Evolutionary conservation across 2,113 vertebrate genomes (phyloP).

Genomic region (Calonectris borealis): DNA sequence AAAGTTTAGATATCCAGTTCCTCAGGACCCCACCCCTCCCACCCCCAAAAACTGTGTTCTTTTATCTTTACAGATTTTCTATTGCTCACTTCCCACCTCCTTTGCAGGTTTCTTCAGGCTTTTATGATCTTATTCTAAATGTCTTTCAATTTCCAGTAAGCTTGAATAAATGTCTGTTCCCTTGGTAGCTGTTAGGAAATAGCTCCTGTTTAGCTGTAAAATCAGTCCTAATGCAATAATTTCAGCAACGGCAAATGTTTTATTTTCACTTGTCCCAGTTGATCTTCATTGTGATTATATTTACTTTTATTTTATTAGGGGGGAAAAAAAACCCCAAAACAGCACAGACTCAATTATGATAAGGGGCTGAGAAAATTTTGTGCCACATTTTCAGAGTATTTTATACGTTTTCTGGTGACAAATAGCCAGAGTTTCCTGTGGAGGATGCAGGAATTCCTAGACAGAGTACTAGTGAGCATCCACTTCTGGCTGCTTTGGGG

Average conservation of each 20-base stretch:
- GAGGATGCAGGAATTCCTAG: background rate
- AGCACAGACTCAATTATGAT: background rate
- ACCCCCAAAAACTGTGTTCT: background rate
- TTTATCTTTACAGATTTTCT: background rate
- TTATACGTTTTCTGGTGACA: background rate
- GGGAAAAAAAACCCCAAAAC: rapidly evolving
- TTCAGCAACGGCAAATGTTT: background rate
- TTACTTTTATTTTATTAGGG: background rate
- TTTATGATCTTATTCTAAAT: slow-evolving; percentile 13
- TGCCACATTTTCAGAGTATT: background rate
- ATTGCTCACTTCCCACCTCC: background rate
- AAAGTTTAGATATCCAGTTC: background rate
- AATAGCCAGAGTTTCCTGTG: background rate
- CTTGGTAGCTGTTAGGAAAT: slow-evolving; percentile 25
- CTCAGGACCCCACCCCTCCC: background rate
- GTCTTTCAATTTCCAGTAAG: slow-evolving; percentile 20
- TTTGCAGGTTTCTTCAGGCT: background rate
- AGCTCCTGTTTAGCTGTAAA: slow-evolving; percentile 3
- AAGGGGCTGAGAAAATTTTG: background rate
- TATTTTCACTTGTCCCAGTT: background rate
- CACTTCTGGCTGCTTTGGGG: background rate
- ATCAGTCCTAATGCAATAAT: background rate
- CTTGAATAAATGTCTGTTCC: slow-evolving; percentile 49
- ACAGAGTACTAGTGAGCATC: background rate
- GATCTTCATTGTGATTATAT: background rate